These are phyloP conservation scores for Heterocephalus glaber DNA, from an alignment of 2,113 vertebrate genomes.

Conservation along the genomic window DNA sequence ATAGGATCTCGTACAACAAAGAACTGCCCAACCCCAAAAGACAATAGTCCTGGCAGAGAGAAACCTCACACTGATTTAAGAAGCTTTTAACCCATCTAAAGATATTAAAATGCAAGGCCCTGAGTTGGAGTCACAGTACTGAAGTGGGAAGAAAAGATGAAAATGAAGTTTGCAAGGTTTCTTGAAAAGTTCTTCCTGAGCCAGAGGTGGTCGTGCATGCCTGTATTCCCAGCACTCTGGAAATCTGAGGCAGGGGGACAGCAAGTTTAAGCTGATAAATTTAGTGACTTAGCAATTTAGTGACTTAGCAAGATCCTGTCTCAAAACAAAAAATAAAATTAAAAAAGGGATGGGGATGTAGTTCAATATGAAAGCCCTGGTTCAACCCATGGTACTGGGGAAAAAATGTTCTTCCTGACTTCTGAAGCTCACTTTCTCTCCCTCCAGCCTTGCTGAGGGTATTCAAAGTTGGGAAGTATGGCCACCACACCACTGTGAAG, in stretches of 20 bases:
- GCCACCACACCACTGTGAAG: neutral
- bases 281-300: neutral
- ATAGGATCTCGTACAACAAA: neutral
- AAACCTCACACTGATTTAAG: neutral
- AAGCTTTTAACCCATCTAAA: neutral
- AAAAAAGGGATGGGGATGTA: neutral
- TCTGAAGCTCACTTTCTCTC: neutral
- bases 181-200: neutral
- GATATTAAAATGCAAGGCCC: neutral
- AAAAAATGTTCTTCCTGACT: neutral
- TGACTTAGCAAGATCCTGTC: neutral
- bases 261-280: neutral
- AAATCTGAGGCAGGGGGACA: neutral
- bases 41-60: neutral
- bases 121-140: neutral
- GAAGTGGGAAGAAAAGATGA: neutral
- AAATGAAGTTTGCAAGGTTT: neutral
- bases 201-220: neutral
- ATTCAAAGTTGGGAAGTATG: neutral
- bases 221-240: neutral
- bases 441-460: neutral
- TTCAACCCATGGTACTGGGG: neutral
- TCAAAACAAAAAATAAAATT: neutral
- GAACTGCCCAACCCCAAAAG: neutral
- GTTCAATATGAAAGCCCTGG: neutral